Base-by-base conservation (phyloP, 1,140 invertebrate genomes). In the Chionoecetes opilio region DNA sequence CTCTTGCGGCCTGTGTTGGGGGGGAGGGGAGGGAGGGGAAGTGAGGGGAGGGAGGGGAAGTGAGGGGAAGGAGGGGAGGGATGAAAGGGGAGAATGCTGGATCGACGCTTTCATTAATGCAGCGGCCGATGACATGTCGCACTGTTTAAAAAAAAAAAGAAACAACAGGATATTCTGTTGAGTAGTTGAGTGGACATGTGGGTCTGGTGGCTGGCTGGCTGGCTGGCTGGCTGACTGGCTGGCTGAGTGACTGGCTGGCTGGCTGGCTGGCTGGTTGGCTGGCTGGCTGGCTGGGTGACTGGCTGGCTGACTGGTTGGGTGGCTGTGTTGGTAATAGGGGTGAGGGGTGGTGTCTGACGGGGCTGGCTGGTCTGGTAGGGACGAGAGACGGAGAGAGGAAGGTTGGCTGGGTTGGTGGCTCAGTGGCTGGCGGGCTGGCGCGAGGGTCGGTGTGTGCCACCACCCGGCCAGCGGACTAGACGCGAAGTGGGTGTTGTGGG, bases 401-500 rank as follows among this genome's bases (percentile, higher is more conserved):
- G 63, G n/a, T n/a, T 75, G 63, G 63, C 41, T 46, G 5, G 41
- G 41, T 14, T 21, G 63, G 63, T 21, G 87, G 87, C 87, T 88
- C 35, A 26, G 34, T 88, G 87, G 87, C 35, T 38, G 32, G 35
- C 87, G 21, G 35, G 37, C 87, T 88, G 87, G 85, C 32, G 63
- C 63, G 63, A 75, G 63, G 63, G 63, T 17, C 63, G 63, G 63
- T n/a, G 63, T 75, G 63, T 75, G 21, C 63, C 63, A 21, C 63
- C 63, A 75, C 63, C 63, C 63, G 21, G 63, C 63, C n/a, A n/a
- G 63, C 63, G n/a, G 21, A 75, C 63, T 5, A 75, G 63, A n/a
- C 63, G 63, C 21, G 63, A 88, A 88, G n/a, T 88, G 41, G 37
- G 32, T 26, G 32, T 88, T 88, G 35, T 8, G 5, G 38, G 53